Evolutionary conservation across 1,140 invertebrate genomes (phyloP), one percentile per base, ranked within the genome.

Genomic region (Drosophila albomicans): DNA sequence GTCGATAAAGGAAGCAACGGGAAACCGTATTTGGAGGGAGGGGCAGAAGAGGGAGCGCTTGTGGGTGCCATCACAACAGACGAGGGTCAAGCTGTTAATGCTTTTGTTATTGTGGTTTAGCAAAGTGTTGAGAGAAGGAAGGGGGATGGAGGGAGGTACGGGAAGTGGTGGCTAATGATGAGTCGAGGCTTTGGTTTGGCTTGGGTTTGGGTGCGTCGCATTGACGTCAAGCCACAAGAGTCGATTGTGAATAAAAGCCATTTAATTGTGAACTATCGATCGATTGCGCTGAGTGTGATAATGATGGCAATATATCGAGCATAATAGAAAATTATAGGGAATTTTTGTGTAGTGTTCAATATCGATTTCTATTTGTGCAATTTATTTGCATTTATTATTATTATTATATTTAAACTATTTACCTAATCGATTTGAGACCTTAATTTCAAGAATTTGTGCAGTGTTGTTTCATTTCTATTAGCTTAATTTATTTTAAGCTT

Each of bases 1-100:
- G 28, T 3, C 48, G 49, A 51, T 79, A 74, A 74, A 82, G 84
- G 84, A 87, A 87, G 54, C 80, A 78, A 77, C 52, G 51, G 65
- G 49, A 74, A 74, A 74, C 32, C 59, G 30, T 74, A 25, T 28
- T 11, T 38, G 32, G 13, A 54, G 30, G 28, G n/a, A 51, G 48
- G 10, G 10, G 20, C 3, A n/a, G 49, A 10, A 10, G 7, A n/a
- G 20, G 30, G 30, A 20, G 56, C 62, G 13, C 38, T 46, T 54
- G 38, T 81, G 73, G 73, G 66, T 64, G 16, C 20, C 20, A 25
- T 25, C 20, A 25, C 20, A 25, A 25, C 45, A 41, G 46, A 6
- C 38, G 72, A 69, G 72, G 72, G 72, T 75, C 72, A 75, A 59
- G 48, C 49, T 59, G 16, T n/a, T 35, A 43, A 45, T 43, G 54